These are phyloP conservation scores for Orientallactaga bullata DNA, from an alignment of 2,113 vertebrate genomes.

Conservation along the genomic window DNA sequence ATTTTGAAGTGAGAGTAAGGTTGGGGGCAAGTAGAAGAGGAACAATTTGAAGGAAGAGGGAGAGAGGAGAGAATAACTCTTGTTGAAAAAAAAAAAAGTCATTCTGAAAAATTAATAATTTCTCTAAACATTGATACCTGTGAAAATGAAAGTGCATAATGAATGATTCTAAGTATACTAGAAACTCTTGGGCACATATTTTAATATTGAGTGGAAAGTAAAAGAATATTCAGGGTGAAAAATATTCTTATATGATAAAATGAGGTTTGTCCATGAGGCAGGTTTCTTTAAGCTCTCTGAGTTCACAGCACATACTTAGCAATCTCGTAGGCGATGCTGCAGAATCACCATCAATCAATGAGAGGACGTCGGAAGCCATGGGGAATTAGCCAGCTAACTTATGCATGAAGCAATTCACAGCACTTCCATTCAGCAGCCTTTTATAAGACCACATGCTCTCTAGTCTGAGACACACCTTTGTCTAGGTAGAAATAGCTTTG, in stretches of 20 bases:
- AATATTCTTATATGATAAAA: slow-evolving; percentile 37
- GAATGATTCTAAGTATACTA: slow-evolving; percentile 22
- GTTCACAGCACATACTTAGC: slow-evolving; percentile 51
- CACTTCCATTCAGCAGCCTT: slow-evolving; percentile 33
- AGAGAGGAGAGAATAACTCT: neutral
- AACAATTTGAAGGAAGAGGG: neutral
- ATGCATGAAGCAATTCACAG: neutral
- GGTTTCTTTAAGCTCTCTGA: slow-evolving; percentile 22
- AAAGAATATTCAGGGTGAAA: neutral
- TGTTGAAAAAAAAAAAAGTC: slow-evolving; percentile 32
- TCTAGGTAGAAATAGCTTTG: slow-evolving; percentile 18
- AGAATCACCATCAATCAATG: slow-evolving; percentile 68
- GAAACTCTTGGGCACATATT: slow-evolving; percentile 31
- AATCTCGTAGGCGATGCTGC: neutral
- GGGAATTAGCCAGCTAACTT: slow-evolving; percentile 1
- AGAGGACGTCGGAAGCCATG: neutral
- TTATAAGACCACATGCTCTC: slow-evolving; percentile 15
- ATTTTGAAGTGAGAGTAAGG: neutral
- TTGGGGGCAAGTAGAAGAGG: neutral
- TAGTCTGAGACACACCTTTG: slow-evolving; percentile 20
- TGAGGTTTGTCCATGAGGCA: slow-evolving; percentile 8
- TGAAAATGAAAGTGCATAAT: slow-evolving; percentile 47
- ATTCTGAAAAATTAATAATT: slow-evolving; percentile 26
- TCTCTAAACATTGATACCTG: slow-evolving; percentile 16
- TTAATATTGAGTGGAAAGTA: slow-evolving; percentile 36